These are phyloP conservation scores for Hydrozoanthus gracilis DNA, from an alignment of 92 coral and sea anemone species.

Conservation along the genomic window DNA sequence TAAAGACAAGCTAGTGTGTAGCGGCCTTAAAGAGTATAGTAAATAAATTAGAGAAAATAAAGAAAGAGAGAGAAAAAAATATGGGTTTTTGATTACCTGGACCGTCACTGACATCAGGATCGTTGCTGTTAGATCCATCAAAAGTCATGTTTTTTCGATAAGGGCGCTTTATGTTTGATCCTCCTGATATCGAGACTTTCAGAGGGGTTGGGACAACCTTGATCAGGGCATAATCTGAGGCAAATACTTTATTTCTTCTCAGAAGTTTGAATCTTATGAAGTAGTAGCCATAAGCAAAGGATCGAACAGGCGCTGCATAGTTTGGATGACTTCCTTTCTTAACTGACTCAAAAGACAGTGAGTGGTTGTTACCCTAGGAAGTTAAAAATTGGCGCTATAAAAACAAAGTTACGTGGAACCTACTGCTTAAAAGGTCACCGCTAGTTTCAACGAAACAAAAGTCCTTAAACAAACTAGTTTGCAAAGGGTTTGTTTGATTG, in stretches of 20 bases:
- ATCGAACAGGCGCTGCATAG: neutral
- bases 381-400: too few relatives aligned
- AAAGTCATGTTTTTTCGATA: neutral
- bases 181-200: neutral
- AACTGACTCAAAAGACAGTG: neutral
- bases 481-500: too few relatives aligned
- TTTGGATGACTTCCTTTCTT: neutral
- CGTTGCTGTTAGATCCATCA: slow-evolving; percentile 9
- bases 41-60: too few relatives aligned
- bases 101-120: slow-evolving; percentile 26
- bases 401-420: too few relatives aligned
- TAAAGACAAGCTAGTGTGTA: too few relatives aligned
- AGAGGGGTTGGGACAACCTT: neutral
- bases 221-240: neutral
- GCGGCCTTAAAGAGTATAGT: too few relatives aligned
- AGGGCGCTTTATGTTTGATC: neutral
- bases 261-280: neutral
- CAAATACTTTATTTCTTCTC: neutral
- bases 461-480: too few relatives aligned
- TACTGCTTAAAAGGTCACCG: too few relatives aligned
- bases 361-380: too few relatives aligned
- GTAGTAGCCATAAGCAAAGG: neutral
- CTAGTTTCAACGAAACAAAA: too few relatives aligned
- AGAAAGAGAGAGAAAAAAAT: too few relatives aligned
- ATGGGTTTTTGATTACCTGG: neutral